These are phyloP conservation scores for Erpetoichthys calabaricus DNA, from an alignment of 2,797 vertebrate genomes.

Conservation along the genomic window DNA sequence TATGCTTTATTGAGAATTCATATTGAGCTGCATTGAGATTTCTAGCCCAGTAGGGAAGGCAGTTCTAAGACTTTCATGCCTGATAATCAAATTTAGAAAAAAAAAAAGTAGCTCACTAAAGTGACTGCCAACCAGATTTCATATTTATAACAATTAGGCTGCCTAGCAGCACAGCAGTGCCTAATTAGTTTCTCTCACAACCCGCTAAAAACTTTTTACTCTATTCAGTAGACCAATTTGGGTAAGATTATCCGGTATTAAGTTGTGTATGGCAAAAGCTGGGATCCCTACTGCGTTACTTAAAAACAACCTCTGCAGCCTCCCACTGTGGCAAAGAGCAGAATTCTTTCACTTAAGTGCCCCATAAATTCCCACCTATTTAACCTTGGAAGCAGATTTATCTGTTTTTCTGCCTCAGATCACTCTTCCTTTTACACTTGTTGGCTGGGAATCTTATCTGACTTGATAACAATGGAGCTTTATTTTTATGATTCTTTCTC, in stretches of 20 bases:
- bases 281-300: conserved; percentile 16
- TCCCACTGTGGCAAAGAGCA: conserved; percentile 23
- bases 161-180: neutral
- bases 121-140: neutral
- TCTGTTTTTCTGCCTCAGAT: conserved; percentile 30
- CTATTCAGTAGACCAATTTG: conserved; percentile 15
- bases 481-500: conserved; percentile 4
- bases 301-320: conserved; percentile 17
- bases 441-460: conserved; percentile 12
- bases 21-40: too few relatives aligned
- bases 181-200: conserved; percentile 2
- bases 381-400: conserved; percentile 19
- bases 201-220: neutral
- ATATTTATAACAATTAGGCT: neutral
- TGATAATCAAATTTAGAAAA: neutral
- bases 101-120: neutral
- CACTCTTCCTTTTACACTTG: conserved; percentile 15
- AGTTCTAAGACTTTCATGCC: neutral
- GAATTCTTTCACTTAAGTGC: conserved; percentile 23
- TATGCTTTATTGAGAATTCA: neutral
- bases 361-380: conserved; percentile 22
- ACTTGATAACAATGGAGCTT: conserved; percentile 16
- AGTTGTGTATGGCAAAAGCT: conserved; percentile 24
- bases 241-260: conserved; percentile 19
- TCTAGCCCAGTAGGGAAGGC: neutral